Evolutionary conservation across 1,140 invertebrate genomes (phyloP).

Genomic region (Hyles vespertilio): DNA sequence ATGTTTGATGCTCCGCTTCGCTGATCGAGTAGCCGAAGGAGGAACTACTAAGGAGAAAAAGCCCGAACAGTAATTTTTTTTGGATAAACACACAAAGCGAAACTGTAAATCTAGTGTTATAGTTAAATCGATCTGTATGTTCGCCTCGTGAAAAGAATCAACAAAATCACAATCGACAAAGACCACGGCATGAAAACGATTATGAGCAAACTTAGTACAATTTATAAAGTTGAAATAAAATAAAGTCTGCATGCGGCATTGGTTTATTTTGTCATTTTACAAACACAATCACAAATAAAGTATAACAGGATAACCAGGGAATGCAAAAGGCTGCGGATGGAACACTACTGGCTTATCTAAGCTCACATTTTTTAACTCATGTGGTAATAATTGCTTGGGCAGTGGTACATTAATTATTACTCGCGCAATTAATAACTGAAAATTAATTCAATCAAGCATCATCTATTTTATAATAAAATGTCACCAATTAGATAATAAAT

Average conservation of each 20-base stretch:
- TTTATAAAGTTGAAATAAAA: too few relatives aligned
- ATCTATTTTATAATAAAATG: too few relatives aligned
- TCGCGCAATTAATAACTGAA: slow-evolving; percentile 15
- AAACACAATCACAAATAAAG: slow-evolving; percentile 32
- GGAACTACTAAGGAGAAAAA: slow-evolving; percentile 9
- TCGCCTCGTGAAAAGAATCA: too few relatives aligned
- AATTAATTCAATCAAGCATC: background rate
- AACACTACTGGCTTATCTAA: slow-evolving; percentile 47
- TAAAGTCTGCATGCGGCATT: too few relatives aligned
- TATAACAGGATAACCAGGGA: slow-evolving; percentile 55
- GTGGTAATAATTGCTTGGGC: slow-evolving; percentile 44
- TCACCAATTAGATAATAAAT: too few relatives aligned
- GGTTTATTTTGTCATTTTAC: slow-evolving; percentile 5
- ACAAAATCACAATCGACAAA: too few relatives aligned
- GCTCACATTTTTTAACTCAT: slow-evolving; percentile 41
- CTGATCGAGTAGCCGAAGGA: slow-evolving; percentile 35
- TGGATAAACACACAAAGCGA: too few relatives aligned
- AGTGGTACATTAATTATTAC: slow-evolving; percentile 24
- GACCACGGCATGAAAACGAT: too few relatives aligned
- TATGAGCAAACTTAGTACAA: too few relatives aligned
- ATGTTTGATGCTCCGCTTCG: slow-evolving; percentile 54
- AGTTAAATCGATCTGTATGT: too few relatives aligned
- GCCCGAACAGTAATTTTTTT: too few relatives aligned
- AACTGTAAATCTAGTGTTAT: too few relatives aligned
- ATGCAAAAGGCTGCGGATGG: slow-evolving; percentile 59